Evolutionary conservation across 2,113 vertebrate species (phyloP).

Genomic region (Noturus placidus): DNA sequence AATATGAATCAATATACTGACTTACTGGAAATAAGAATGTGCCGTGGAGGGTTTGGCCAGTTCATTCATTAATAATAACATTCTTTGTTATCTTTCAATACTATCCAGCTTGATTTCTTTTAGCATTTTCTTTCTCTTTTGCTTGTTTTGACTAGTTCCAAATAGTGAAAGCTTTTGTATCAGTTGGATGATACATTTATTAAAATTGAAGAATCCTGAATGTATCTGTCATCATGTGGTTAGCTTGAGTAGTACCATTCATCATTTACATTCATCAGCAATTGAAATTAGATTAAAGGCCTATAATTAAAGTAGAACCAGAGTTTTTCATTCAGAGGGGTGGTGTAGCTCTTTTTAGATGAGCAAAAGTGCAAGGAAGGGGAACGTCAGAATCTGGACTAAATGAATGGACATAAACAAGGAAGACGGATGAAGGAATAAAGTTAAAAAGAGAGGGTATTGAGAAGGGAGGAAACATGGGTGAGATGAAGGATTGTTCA

Average conservation of each 20-base stretch:
- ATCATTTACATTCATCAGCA: not conserved
- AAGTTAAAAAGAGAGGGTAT: slow-evolving; percentile 3
- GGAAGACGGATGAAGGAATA: not conserved
- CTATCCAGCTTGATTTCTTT: slow-evolving; percentile 4
- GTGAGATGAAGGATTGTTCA: not conserved
- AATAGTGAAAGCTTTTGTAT: slow-evolving; percentile 31
- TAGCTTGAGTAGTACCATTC: not conserved
- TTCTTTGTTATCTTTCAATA: not conserved
- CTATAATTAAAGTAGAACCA: not conserved
- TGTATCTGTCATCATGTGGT: slow-evolving; percentile 21
- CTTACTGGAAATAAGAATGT: slow-evolving; percentile 4
- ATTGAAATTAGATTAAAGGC: not conserved
- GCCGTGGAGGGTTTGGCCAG: not conserved
- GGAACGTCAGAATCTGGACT: not conserved
- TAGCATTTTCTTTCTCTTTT: slow-evolving; percentile 16
- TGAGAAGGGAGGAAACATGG: not conserved
- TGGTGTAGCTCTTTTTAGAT: not conserved
- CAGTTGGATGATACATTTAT: slow-evolving; percentile 50
- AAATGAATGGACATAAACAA: not conserved
- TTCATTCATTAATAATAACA: slow-evolving; percentile 17
- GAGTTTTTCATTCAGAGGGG: not conserved
- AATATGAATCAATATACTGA: not conserved
- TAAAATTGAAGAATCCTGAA: slow-evolving; percentile 26
- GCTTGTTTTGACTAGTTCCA: slow-evolving; percentile 39
- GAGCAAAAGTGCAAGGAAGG: not conserved